These are phyloP conservation scores for Falco naumanni DNA, from an alignment of 2,797 vertebrate genomes.

Conservation along the genomic window DNA sequence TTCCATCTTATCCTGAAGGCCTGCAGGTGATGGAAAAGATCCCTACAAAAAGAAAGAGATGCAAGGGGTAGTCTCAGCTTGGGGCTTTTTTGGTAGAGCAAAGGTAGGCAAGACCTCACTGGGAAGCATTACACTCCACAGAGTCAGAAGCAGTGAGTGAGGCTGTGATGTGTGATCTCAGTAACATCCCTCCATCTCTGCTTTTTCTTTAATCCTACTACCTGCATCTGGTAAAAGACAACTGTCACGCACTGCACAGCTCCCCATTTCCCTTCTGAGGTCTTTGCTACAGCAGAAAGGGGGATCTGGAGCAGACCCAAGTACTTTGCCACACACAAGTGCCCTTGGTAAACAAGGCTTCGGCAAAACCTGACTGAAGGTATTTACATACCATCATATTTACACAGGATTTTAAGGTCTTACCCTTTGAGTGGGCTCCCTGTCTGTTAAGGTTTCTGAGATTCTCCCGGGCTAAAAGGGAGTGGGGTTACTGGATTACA, in stretches of 20 bases:
- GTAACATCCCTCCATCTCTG: background rate
- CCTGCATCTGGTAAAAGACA: background rate
- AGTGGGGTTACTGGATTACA: background rate
- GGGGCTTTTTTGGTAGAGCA: background rate
- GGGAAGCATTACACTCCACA: background rate
- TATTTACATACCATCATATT: background rate
- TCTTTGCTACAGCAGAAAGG: background rate
- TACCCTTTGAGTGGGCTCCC: background rate
- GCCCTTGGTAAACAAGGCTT: background rate
- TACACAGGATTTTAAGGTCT: background rate
- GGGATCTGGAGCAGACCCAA: background rate
- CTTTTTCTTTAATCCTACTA: background rate
- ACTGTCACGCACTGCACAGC: background rate
- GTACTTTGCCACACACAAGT: background rate
- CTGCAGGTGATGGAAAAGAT: conserved; percentile 36
- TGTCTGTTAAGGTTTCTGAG: background rate
- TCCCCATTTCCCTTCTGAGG: background rate
- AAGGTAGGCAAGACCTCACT: background rate
- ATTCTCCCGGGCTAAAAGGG: background rate
- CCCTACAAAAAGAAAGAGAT: background rate
- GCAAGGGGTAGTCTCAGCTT: background rate
- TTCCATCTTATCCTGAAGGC: conserved; percentile 10
- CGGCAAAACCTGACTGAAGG: background rate
- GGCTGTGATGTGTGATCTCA: background rate
- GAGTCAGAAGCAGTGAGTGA: background rate